These are phyloP conservation scores for Amazona vittata DNA, from an alignment of 2,113 vertebrate genomes.

Conservation along the genomic window DNA sequence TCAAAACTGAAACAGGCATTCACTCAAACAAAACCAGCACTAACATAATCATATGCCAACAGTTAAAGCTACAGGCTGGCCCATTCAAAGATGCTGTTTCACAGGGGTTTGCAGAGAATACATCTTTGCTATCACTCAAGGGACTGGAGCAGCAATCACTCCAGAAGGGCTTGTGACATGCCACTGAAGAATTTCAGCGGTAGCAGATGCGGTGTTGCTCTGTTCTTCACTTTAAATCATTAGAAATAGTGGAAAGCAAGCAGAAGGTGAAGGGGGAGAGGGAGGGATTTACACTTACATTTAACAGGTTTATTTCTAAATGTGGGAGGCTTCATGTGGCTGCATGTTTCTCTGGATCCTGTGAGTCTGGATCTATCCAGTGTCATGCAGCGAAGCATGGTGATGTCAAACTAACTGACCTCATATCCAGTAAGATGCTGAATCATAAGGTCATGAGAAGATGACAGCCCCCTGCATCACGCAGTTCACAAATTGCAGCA, in stretches of 20 bases:
- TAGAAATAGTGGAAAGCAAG: neutral
- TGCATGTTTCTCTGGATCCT: neutral
- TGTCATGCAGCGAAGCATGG: neutral
- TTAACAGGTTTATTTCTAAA: neutral
- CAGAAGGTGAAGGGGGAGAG: too few relatives aligned
- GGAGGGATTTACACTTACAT: neutral
- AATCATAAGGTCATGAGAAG: slow-evolving; percentile 5
- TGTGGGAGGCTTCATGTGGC: neutral
- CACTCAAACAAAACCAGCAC: neutral
- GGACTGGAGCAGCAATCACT: neutral
- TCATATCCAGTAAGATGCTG: neutral
- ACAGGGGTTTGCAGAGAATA: neutral
- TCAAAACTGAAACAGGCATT: neutral
- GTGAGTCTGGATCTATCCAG: neutral
- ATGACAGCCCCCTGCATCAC: neutral
- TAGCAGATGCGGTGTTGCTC: neutral
- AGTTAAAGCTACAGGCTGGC: neutral
- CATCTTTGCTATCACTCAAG: neutral
- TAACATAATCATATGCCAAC: neutral
- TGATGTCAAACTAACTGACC: neutral
- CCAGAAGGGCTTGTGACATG: neutral
- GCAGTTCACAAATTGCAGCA: neutral
- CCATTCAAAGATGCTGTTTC: neutral
- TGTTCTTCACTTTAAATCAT: neutral
- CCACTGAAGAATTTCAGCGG: neutral